phyloP scores from a whole-genome alignment of 2,797 vertebrate species.

The Vultur gryphus region DNA sequence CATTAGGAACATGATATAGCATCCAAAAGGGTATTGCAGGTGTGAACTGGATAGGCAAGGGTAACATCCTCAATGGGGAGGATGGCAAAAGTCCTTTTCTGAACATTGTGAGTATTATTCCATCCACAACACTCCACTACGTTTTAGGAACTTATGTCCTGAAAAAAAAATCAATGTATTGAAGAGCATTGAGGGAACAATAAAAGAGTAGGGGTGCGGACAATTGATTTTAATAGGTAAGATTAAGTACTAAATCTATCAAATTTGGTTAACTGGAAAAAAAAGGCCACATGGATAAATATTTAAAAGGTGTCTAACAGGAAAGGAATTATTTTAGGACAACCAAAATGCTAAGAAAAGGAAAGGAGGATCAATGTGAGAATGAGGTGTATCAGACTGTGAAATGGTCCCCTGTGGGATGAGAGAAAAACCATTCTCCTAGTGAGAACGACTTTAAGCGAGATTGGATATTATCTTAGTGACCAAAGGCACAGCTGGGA shows the following conservation, averaged over 20 bases:
- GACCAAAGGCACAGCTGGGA: neutral
- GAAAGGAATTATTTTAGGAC: slow-evolving; percentile 14
- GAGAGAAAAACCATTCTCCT: neutral
- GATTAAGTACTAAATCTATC: neutral
- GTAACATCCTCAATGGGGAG: neutral
- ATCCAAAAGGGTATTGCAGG: neutral
- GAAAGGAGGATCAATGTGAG: neutral
- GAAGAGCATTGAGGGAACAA: neutral
- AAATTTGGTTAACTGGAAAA: neutral
- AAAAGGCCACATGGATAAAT: neutral
- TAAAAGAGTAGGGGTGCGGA: neutral
- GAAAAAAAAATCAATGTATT: neutral
- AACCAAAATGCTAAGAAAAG: neutral
- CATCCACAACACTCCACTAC: neutral
- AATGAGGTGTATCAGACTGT: slow-evolving; percentile 13
- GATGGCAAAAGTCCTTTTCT: neutral
- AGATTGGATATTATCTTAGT: neutral
- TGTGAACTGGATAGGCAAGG: neutral
- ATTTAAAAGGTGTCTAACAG: neutral
- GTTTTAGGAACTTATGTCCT: neutral
- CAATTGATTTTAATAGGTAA: neutral
- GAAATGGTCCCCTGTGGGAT: neutral
- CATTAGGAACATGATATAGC: neutral
- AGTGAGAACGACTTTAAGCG: neutral
- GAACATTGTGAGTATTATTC: neutral